phyloP scores from a whole-genome alignment of 1,140 invertebrate genomes.

The Zaprionus kolodkinae region DNA sequence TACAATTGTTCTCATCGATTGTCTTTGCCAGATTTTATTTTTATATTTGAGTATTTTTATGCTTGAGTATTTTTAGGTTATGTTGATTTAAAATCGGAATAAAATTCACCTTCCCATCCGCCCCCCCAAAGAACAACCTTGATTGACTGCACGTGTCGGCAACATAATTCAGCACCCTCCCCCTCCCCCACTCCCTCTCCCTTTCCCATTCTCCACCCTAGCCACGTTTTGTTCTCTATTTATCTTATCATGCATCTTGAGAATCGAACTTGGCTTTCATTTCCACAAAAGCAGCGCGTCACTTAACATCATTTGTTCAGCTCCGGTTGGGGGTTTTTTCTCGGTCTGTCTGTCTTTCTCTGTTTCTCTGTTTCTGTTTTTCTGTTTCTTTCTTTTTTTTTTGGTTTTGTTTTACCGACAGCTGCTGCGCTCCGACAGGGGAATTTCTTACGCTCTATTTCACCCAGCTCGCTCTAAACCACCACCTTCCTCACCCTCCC shows the following conservation, averaged over 20 bases:
- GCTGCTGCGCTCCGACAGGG: slow-evolving; percentile 26
- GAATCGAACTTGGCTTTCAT: slow-evolving; percentile 75
- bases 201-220: neutral
- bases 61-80: neutral
- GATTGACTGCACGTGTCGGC: slow-evolving; percentile 46
- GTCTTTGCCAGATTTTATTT: slow-evolving; percentile 2
- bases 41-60: slow-evolving; percentile 10
- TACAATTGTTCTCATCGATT: neutral
- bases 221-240: slow-evolving; percentile 67
- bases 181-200: neutral
- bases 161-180: slow-evolving; percentile 8
- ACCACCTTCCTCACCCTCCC: no score
- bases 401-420: slow-evolving; percentile 51
- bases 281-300: slow-evolving; percentile 78
- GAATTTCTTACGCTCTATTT: slow-evolving; percentile 45
- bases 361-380: neutral
- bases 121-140: neutral
- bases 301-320: slow-evolving; percentile 78
- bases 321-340: slow-evolving; percentile 37
- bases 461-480: neutral
- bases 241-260: slow-evolving; percentile 70
- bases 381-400: neutral
- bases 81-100: neutral
- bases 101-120: neutral
- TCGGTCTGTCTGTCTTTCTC: slow-evolving; percentile 1